Percentiles rank a stretch among this genome's conserved stretches.
phyloP scores from a whole-genome alignment of 2,888 invertebrate genomes.

The Nomada lathburiana region DNA sequence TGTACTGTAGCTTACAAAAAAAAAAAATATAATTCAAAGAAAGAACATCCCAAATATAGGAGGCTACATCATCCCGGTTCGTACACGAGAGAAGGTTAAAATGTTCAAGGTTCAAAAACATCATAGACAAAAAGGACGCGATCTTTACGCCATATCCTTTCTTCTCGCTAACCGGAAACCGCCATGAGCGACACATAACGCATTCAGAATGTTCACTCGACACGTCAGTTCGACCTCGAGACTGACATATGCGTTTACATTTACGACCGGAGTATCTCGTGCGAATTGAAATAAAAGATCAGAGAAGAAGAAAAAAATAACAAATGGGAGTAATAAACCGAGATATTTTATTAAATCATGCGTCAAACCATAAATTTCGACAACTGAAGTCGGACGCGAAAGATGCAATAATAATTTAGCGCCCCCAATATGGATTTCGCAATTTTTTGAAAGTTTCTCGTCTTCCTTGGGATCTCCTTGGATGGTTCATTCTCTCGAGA shows the following conservation, averaged over 20 bases:
- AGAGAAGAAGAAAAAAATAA: neutral
- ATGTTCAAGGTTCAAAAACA: slow-evolving; percentile 44
- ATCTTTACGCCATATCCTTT: slow-evolving; percentile 46
- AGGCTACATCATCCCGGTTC: neutral
- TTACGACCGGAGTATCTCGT: slow-evolving; percentile 18
- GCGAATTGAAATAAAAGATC: slow-evolving; percentile 9
- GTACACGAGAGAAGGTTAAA: slow-evolving; percentile 25
- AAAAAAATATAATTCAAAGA: neutral
- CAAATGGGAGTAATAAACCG: slow-evolving; percentile 19
- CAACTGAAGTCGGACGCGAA: neutral
- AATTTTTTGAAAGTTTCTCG: slow-evolving; percentile 4
- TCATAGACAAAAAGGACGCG: slow-evolving; percentile 48
- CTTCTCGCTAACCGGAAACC: slow-evolving; percentile 56
- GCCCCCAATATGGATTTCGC: neutral
- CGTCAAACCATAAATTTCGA: neutral
- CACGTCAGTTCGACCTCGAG: slow-evolving; percentile 59
- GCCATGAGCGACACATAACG: slow-evolving; percentile 51
- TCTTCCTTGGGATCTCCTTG: slow-evolving; percentile 13
- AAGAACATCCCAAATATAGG: neutral
- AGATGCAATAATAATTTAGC: neutral
- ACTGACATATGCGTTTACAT: slow-evolving; percentile 27
- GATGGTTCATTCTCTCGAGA: neutral
- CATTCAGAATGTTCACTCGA: slow-evolving; percentile 53
- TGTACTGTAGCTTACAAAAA: slow-evolving; percentile 16
- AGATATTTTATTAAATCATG: slow-evolving; percentile 2